Conservation (phyloP, 2,797 vertebrate genomes). For the Macropus fuliginosus region DNA sequence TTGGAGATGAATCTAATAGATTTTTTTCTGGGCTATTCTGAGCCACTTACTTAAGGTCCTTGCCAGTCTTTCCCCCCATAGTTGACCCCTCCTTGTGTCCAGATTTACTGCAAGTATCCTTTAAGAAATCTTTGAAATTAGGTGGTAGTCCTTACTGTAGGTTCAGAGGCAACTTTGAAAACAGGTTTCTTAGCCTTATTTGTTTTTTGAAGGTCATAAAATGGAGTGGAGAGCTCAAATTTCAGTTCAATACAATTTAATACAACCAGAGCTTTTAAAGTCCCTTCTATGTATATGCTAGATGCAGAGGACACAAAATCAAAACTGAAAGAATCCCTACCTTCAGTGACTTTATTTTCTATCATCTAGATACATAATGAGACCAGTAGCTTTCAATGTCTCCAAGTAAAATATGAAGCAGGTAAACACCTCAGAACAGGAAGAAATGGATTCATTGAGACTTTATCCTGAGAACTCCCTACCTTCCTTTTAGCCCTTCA, state of each 20-base stretch:
- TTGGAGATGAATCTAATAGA: slow-evolving; percentile 35
- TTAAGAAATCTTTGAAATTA: slow-evolving; percentile 57
- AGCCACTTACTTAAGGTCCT: slow-evolving; percentile 5
- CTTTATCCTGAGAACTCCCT: neutral
- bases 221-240: neutral
- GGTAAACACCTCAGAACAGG: neutral
- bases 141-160: slow-evolving; percentile 12
- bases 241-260: neutral
- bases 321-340: neutral
- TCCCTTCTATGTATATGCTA: neutral
- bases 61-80: neutral
- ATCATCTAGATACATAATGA: neutral
- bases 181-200: slow-evolving; percentile 20
- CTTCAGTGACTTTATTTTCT: neutral
- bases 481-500: neutral
- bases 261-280: neutral
- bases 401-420: neutral
- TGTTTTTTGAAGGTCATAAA: slow-evolving; percentile 45
- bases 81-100: neutral
- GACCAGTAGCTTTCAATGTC: neutral
- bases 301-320: neutral
- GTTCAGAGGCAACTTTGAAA: slow-evolving; percentile 57
- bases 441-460: neutral
- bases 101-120: slow-evolving; percentile 40
- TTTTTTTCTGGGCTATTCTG: slow-evolving; percentile 47